phyloP scores from a whole-genome alignment of 2,797 vertebrate genomes.

The Macrochelys suwanniensis region DNA sequence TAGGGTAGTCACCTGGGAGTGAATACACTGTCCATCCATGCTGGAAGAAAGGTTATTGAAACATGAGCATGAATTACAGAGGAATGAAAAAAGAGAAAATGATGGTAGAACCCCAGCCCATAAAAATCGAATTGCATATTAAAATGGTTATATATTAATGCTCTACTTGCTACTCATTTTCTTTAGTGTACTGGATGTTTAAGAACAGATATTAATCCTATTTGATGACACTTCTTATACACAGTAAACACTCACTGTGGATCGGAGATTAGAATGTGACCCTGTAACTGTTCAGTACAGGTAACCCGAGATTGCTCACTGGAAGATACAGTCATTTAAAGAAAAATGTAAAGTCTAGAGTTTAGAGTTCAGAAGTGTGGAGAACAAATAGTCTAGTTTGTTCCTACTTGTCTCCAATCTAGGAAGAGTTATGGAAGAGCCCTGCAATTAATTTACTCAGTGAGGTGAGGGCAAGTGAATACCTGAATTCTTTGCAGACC shows the following conservation, averaged over 20 bases:
- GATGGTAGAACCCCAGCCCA: slow-evolving; percentile 1
- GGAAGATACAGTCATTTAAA: background rate
- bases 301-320: background rate
- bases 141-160: slow-evolving; percentile 21
- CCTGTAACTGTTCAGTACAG: slow-evolving; percentile 36
- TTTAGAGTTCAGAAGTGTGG: background rate
- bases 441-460: background rate
- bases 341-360: slow-evolving; percentile 19
- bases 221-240: slow-evolving; percentile 24
- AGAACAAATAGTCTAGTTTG: background rate
- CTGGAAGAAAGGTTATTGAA: slow-evolving; percentile 30
- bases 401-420: background rate
- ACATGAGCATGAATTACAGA: slow-evolving; percentile 36
- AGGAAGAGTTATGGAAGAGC: background rate
- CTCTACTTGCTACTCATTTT: slow-evolving; percentile 48
- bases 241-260: background rate
- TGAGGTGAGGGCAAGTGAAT: background rate
- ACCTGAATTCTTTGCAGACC: slow-evolving; percentile 2
- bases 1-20: background rate
- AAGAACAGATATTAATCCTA: background rate
- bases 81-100: slow-evolving; percentile 32
- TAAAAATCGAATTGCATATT: slow-evolving; percentile 43
- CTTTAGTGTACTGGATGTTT: slow-evolving; percentile 33
- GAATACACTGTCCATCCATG: background rate
- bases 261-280: slow-evolving; percentile 5